Evolutionary conservation across 2,888 invertebrate genomes (phyloP), one percentile per base, ranked within the genome.

Genomic region (Dolichomitus sp.): DNA sequence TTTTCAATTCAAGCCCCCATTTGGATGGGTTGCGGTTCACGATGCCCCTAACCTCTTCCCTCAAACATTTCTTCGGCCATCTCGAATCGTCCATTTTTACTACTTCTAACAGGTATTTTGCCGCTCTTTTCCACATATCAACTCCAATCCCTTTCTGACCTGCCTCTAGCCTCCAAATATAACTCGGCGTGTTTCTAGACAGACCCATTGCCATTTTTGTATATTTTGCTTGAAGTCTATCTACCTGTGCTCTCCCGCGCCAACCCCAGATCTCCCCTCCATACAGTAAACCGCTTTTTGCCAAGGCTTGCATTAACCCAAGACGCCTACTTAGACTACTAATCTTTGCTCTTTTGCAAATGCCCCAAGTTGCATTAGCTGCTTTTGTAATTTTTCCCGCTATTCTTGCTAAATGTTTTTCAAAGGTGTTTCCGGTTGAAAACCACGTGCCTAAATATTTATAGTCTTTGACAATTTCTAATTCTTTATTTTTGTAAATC

Each of bases 371-470:
- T 14, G 69, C 61, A 42, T 65, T 79, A 9, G 61, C 52, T 14
- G 79, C 78, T 14, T 72, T 83, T 17, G 50, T 50, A 33, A 54
- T 69, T 30, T 78, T 81, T 1, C 65, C 70, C 23, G 23, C 66
- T 27, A 77, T 33, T 7, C 30, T 30, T 30, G 52, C 19, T 11
- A 65, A 12, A 2, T 83, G 81, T 5, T 61, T 73, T 27, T 30
- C 48, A 23, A 19, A 17, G 1, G 40, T 70, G 17, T 74, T 81
- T 11, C 50, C 61, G 4, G 61, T 33, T 11, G 77, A 33, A 19
- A n/a, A n/a, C n/a, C n/a, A n/a, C n/a, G n/a, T 80, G 0, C 74
- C 83, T 4, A 85, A 23, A 11, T 83, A 85, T 12, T 75, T 85
- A 11, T 72, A 83, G 2, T 75, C 73, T 0, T 66, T 76, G 0